Conservation (phyloP, 2,113 vertebrate genomes). For the Larimichthys crocea region DNA sequence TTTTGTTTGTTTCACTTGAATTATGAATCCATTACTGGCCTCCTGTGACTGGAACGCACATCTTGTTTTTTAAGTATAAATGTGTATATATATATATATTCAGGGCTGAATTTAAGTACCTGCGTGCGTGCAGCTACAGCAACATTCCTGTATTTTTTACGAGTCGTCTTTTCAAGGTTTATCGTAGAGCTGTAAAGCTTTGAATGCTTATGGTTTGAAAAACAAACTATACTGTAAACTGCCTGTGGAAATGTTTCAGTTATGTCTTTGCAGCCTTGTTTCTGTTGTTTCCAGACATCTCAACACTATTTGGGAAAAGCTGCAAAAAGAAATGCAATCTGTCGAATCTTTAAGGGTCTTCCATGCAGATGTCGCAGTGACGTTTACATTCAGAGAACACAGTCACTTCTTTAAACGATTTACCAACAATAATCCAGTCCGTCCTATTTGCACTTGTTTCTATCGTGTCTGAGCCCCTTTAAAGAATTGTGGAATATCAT, state of each 20-base stretch:
- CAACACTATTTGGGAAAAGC: constrained; percentile 19
- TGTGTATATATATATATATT: not conserved
- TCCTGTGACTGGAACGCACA: not conserved
- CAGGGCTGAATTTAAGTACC: constrained; percentile 6
- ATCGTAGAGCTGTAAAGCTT: not conserved
- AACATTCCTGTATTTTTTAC: not conserved
- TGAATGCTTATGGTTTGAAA: not conserved
- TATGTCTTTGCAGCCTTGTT: not conserved
- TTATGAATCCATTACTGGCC: constrained; percentile 26
- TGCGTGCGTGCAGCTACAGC: constrained; percentile 19
- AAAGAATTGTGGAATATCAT: constrained; percentile 11
- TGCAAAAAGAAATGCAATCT: not conserved
- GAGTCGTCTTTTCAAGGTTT: not conserved
- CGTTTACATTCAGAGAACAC: constrained; percentile 38
- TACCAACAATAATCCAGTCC: not conserved
- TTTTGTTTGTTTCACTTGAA: constrained; percentile 39
- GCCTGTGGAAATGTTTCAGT: constrained; percentile 7
- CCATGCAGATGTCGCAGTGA: not conserved
- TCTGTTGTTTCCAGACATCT: not conserved
- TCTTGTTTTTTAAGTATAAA: not conserved
- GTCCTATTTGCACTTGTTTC: constrained; percentile 28
- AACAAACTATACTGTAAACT: constrained; percentile 7
- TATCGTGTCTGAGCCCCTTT: constrained; percentile 16
- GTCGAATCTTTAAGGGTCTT: not conserved
- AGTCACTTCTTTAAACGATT: not conserved